These are phyloP conservation scores for Brotogeris chrysoptera DNA, from an alignment of 2,797 vertebrate genomes.

Conservation along the genomic window DNA sequence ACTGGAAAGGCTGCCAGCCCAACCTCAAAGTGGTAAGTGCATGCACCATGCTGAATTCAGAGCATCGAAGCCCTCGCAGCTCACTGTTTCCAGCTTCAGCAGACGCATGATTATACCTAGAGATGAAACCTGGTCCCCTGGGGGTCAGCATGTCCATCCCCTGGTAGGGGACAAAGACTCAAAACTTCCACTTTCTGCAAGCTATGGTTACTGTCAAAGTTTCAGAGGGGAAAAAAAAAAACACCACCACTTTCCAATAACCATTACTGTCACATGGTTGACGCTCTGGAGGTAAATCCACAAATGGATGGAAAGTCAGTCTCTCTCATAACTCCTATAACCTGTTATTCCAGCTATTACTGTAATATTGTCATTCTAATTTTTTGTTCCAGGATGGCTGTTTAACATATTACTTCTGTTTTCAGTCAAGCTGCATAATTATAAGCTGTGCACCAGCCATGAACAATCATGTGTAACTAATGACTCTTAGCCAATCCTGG, in stretches of 20 bases:
- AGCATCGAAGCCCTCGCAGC: accelerated
- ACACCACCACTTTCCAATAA: background rate
- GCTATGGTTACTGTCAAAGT: background rate
- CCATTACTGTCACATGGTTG: background rate
- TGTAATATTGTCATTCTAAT: slow-evolving; percentile 48
- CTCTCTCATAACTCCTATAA: slow-evolving; percentile 19
- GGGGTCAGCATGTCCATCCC: background rate
- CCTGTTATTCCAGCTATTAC: slow-evolving; percentile 53
- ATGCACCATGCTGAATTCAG: background rate
- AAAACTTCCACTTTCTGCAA: background rate
- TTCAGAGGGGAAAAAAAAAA: background rate
- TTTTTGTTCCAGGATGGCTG: slow-evolving; percentile 48
- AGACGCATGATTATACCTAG: background rate
- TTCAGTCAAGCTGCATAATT: slow-evolving; percentile 41
- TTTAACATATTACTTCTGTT: slow-evolving; percentile 61
- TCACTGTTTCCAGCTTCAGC: background rate
- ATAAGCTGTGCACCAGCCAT: background rate
- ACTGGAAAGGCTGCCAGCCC: background rate
- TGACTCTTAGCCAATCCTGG: slow-evolving; percentile 8
- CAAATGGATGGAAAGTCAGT: background rate
- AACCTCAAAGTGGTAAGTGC: too few relatives aligned
- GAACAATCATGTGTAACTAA: slow-evolving; percentile 29
- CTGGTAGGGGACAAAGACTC: background rate
- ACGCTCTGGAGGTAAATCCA: background rate
- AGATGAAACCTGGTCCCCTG: background rate